Evolutionary conservation across 2,797 vertebrate genomes (phyloP), one percentile per base, ranked within the genome.

Genomic region (Mycteria americana): DNA sequence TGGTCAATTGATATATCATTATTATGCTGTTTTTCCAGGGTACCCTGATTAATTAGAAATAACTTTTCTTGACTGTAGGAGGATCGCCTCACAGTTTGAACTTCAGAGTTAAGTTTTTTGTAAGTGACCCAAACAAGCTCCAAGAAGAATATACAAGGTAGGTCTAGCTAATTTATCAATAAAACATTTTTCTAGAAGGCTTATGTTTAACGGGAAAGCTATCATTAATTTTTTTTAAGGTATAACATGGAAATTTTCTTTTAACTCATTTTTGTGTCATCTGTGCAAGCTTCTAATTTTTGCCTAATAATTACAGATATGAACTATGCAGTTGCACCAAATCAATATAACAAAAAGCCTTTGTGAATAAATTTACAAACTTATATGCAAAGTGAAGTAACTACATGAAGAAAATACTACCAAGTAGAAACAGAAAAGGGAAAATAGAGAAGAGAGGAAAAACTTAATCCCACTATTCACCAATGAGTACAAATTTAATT

Each of bases 61-160:
- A 68, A 92, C 85, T 98, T 97, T 95, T 97, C 76, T 97, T 97
- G 80, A 89, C 97, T 92, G 15, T 96, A 99, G 99, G 99, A 99
- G 99, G 99, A 93, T 99, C 99, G 80, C 99, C 99, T 83, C 99
- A 99, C 97, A 99, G 98, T 97, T 97, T 99, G 97, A 99, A 99
- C 97, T 99, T 99, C 98, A 98, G 99, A 98, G 99, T 99, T 96
- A 99, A 99, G 98, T 99, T 99, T 98, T 99, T 99, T 98, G 99
- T 99, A 97, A 98, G 98, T 86, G 99, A 99, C 93, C 99, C 99
- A 76, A 98, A 98, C 97, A 99, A 99, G 97, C 99, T 99, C 96
- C 99, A 99, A 98, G 99, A 99, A 98, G 99, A 99, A 97, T 99
- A 99, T 97, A 99, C 99, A 96, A 98, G 99, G 99, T 99, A 97